Evolutionary conservation across 2,888 invertebrate species (phyloP).

Genomic region (Ophioninae sp.): DNA sequence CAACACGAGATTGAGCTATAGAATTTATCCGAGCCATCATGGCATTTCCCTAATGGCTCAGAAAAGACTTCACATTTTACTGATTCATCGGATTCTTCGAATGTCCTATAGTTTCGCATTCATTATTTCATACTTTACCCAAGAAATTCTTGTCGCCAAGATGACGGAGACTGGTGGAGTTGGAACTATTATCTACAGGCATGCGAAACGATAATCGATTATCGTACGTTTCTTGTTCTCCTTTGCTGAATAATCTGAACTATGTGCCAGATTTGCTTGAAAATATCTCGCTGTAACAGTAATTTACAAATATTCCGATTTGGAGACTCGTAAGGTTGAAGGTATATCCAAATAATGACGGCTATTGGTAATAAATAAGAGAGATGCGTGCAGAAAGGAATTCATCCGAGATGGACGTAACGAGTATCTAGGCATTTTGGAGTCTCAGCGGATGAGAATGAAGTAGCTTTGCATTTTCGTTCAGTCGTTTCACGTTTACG

Average conservation of each 20-base stretch:
- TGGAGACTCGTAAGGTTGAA: neutral
- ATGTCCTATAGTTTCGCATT: conserved; percentile 37
- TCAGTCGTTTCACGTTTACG: conserved; percentile 47
- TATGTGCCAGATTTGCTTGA: neutral
- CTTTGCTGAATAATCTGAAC: neutral
- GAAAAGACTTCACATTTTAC: conserved; percentile 5
- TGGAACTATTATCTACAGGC: conserved; percentile 39
- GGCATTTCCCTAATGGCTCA: conserved; percentile 26
- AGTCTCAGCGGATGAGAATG: neutral
- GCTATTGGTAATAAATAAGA: conserved; percentile 25
- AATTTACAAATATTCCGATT: conserved; percentile 33
- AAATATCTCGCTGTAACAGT: neutral
- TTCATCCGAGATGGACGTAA: neutral
- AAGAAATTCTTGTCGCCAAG: conserved; percentile 7
- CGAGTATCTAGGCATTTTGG: neutral
- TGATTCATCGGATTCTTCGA: conserved; percentile 10
- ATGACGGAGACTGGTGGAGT: conserved; percentile 28
- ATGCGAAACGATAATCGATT: conserved; percentile 54
- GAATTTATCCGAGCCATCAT: conserved; percentile 3
- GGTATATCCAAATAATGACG: conserved; percentile 30
- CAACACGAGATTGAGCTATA: neutral
- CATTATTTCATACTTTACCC: conserved; percentile 35
- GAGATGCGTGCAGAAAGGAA: neutral
- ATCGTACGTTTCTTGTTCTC: neutral
- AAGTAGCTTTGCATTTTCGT: conserved; percentile 6